Percentiles rank a stretch among this genome's conserved stretches.
phyloP scores from a whole-genome alignment of 2,113 vertebrate species.

The Hemiscyllium ocellatum region DNA sequence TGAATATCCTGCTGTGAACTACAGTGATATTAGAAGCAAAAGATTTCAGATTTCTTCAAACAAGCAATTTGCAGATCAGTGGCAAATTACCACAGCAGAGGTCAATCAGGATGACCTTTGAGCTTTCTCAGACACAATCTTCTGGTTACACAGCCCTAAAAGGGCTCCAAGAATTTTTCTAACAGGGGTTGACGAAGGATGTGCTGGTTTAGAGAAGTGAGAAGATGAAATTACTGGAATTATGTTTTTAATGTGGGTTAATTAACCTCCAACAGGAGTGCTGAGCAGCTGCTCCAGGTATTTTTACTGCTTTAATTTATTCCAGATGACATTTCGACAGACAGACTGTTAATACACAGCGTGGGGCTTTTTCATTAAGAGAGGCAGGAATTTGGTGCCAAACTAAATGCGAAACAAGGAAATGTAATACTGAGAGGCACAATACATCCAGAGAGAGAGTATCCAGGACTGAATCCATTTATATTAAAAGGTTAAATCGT shows the following conservation, averaged over 20 bases:
- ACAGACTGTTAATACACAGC: constrained; percentile 39
- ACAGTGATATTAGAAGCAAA: not conserved
- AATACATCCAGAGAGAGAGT: not conserved
- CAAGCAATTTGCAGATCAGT: constrained; percentile 23
- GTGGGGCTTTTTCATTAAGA: constrained; percentile 32
- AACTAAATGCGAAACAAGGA: not conserved
- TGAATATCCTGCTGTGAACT: not conserved
- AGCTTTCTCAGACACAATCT: not conserved
- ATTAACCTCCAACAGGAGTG: constrained; percentile 39
- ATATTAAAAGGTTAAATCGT: not conserved
- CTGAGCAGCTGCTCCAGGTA: constrained; percentile 3
- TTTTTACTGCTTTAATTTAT: constrained; percentile 30
- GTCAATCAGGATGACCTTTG: not conserved
- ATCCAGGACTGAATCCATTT: not conserved
- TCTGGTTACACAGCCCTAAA: not conserved
- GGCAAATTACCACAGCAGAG: not conserved
- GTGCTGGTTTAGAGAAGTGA: constrained; percentile 17
- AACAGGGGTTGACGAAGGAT: not conserved
- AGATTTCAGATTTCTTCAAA: not conserved
- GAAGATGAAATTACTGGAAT: constrained; percentile 22
- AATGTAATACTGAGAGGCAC: not conserved
- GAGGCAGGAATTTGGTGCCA: constrained; percentile 2
- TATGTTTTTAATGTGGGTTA: constrained; percentile 37
- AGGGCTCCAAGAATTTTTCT: not conserved
- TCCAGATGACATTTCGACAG: constrained; percentile 37